Evolutionary conservation across 64 coral and sea anemone genomes (phyloP).

Genomic region (Montipora cactus): DNA sequence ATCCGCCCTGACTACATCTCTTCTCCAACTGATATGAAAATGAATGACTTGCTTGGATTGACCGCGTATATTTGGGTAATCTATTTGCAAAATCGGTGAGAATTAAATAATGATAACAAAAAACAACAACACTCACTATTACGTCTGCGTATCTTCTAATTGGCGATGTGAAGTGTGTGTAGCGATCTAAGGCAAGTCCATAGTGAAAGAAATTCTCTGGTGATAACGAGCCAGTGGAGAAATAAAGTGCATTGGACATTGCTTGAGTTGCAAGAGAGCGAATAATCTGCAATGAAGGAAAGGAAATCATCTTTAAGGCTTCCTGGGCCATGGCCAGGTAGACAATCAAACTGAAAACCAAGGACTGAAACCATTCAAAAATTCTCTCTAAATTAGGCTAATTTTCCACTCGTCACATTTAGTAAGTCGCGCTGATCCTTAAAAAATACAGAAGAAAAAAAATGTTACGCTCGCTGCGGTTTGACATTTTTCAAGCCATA

Average conservation of each 20-base stretch:
- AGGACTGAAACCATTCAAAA: neutral
- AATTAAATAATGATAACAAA: neutral
- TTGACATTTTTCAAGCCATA: no score
- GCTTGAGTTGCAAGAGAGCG: constrained; percentile 91
- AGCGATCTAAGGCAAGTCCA: constrained; percentile 88
- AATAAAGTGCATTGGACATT: constrained; percentile 94
- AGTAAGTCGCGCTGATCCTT: no score
- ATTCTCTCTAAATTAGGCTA: no score
- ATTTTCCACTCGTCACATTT: no score
- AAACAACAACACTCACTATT: constrained; percentile 73
- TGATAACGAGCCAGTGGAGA: constrained; percentile 87
- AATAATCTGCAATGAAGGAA: constrained; percentile 57
- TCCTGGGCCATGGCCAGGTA: neutral
- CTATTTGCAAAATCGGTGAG: neutral
- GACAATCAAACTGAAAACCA: neutral
- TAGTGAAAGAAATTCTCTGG: constrained; percentile 91
- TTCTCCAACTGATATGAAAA: no score
- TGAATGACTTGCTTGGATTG: neutral
- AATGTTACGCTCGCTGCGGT: no score
- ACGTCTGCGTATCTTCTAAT: constrained; percentile 97
- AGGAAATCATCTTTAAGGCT: neutral
- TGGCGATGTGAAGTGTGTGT: constrained; percentile 95
- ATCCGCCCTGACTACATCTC: no score
- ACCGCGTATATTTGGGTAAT: neutral
- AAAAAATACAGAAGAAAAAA: no score